Evolutionary conservation across 1,140 invertebrate species (phyloP).

Genomic region (Brachionus rotundiformis): DNA sequence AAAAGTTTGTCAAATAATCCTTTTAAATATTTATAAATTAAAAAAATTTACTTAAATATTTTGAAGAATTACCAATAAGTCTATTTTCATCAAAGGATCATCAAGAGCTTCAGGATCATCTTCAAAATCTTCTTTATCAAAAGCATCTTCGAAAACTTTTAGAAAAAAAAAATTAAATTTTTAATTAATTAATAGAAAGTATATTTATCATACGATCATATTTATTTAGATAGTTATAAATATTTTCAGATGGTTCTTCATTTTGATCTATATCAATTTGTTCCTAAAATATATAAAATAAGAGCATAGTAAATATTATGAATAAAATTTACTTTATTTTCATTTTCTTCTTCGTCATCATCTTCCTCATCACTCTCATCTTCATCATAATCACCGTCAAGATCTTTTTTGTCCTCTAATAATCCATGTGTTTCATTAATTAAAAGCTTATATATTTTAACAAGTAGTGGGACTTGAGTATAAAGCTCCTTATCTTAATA

Average conservation of each 20-base stretch:
- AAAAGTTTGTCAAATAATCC: constrained; percentile 61
- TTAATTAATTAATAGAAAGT: background rate
- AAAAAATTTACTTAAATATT: no score
- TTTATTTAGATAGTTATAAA: constrained; percentile 51
- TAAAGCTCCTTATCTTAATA: constrained; percentile 65
- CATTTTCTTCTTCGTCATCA: constrained; percentile 57
- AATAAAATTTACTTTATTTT: constrained; percentile 54
- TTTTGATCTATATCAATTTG: constrained; percentile 51
- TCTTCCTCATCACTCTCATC: constrained; percentile 58
- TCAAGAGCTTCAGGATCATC: constrained; percentile 62
- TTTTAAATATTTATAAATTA: constrained; percentile 54
- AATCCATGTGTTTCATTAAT: constrained; percentile 66
- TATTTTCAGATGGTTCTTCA: constrained; percentile 56
- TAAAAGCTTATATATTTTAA: constrained; percentile 70
- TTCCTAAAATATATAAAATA: no score
- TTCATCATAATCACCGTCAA: constrained; percentile 58
- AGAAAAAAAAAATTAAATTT: background rate
- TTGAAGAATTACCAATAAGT: constrained; percentile 58
- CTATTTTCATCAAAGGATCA: constrained; percentile 62
- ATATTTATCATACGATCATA: constrained; percentile 27
- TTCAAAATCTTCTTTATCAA: constrained; percentile 54
- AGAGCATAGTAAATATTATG: background rate
- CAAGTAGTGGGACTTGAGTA: constrained; percentile 67
- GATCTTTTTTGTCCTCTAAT: constrained; percentile 56
- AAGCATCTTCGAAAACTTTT: constrained; percentile 29